Conservation (phyloP, 2,113 vertebrate genomes). For the Nothoprocta perdicaria region DNA sequence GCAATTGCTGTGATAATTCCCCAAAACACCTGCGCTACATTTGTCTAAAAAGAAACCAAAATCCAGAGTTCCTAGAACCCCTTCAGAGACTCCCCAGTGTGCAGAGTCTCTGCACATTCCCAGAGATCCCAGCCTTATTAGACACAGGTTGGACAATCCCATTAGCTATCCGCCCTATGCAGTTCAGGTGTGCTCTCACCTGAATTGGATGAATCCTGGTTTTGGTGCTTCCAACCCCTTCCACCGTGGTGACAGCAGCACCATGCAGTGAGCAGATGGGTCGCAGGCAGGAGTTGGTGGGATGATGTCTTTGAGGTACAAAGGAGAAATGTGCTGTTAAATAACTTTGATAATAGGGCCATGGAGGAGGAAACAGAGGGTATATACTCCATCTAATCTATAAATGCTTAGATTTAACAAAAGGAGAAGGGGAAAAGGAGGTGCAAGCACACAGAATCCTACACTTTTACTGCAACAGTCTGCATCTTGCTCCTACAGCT, state of each 20-base stretch:
- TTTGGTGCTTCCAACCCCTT: conserved; percentile 85
- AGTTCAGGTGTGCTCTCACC: conserved; percentile 60
- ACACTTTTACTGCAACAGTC: background rate
- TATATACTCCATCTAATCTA: background rate
- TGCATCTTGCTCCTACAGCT: background rate
- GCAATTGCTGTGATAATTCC: background rate
- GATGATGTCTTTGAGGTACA: conserved; percentile 79
- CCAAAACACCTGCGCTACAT: background rate
- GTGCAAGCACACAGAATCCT: background rate
- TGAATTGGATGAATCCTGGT: conserved; percentile 86
- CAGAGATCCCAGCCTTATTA: background rate
- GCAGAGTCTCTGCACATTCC: background rate
- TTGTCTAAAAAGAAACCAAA: background rate
- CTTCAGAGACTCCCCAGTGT: background rate
- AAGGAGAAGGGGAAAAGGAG: background rate
- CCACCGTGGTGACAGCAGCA: conserved; percentile 84
- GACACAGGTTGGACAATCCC: background rate
- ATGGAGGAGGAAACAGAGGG: background rate
- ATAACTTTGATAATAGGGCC: background rate
- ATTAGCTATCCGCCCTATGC: background rate
- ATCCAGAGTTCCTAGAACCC: background rate
- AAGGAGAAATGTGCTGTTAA: conserved; percentile 47
- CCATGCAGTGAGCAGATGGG: conserved; percentile 85
- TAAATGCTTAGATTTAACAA: background rate
- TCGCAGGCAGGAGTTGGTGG: conserved; percentile 84